phyloP scores from a whole-genome alignment of 2,888 invertebrate genomes.

The Resseliella maxima region DNA sequence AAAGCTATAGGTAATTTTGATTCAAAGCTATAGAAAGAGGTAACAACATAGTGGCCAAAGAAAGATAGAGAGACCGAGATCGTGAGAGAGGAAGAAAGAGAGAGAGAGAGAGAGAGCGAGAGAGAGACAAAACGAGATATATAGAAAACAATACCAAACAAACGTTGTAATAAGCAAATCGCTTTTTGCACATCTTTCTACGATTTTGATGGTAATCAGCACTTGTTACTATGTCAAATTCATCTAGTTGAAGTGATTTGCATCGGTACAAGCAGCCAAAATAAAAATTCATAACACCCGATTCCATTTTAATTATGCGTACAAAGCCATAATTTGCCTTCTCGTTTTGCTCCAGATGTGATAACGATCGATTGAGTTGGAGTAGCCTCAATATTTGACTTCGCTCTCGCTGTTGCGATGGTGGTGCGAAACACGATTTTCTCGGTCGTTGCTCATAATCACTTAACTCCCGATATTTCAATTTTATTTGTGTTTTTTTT shows the following conservation, averaged over 20 bases:
- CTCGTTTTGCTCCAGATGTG: slow-evolving; percentile 40
- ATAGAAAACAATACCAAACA: not conserved
- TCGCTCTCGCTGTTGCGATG: not conserved
- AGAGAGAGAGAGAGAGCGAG: not conserved
- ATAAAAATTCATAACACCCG: not conserved
- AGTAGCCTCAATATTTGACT: too few relatives aligned
- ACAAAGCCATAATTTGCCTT: not conserved
- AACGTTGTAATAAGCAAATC: not conserved
- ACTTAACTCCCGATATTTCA: not conserved
- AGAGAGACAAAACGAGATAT: not conserved
- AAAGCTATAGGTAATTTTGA: not conserved
- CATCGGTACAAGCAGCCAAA: not conserved
- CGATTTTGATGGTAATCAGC: slow-evolving; percentile 19
- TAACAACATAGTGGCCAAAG: too few relatives aligned
- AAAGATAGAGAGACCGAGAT: too few relatives aligned
- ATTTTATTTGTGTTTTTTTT: not conserved
- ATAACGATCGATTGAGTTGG: not conserved
- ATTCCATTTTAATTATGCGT: slow-evolving; percentile 15
- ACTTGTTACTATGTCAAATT: slow-evolving; percentile 20
- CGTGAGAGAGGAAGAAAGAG: too few relatives aligned
- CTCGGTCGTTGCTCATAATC: slow-evolving; percentile 33
- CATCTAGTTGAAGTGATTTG: not conserved
- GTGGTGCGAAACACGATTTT: not conserved
- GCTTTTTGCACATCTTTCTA: not conserved
- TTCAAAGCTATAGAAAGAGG: too few relatives aligned